Percentiles rank a stretch among this genome's conserved stretches.
Conservation (phyloP, 2,888 invertebrate species). For the Standfussiana lucernea region DNA sequence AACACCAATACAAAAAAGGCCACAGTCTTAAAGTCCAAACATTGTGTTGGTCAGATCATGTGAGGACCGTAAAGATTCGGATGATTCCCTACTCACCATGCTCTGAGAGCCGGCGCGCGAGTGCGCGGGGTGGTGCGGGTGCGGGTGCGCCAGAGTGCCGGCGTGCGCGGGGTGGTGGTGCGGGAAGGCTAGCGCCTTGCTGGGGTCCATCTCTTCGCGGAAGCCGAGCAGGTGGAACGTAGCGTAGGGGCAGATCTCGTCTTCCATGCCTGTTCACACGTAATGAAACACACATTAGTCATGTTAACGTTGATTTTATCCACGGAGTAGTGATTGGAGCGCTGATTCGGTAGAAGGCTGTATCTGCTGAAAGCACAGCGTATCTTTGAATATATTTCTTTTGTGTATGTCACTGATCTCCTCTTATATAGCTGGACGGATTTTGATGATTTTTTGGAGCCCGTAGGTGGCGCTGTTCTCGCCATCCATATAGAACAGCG, state of each 20-base stretch:
- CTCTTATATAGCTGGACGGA: neutral
- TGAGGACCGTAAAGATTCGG: no score
- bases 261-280: slow-evolving; percentile 94
- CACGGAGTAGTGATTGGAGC: slow-evolving; percentile 30
- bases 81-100: slow-evolving; percentile 91
- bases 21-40: neutral
- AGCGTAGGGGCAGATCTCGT: slow-evolving; percentile 99
- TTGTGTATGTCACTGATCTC: neutral
- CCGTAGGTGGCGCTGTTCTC: neutral
- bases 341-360: neutral
- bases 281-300: slow-evolving; percentile 21
- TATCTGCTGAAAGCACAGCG: neutral
- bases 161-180: slow-evolving; percentile 95
- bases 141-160: slow-evolving; percentile 95
- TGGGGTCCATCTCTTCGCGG: slow-evolving; percentile 98
- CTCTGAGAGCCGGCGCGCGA: slow-evolving; percentile 97
- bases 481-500: neutral
- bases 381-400: neutral
- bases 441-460: neutral
- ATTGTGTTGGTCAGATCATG: no score
- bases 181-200: slow-evolving; percentile 96
- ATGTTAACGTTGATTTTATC: neutral
- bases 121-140: slow-evolving; percentile 93
- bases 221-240: slow-evolving; percentile 98
- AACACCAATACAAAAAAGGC: neutral